These are phyloP conservation scores for Pangasius larnaudii DNA, from an alignment of 2,797 vertebrate genomes.

Conservation along the genomic window DNA sequence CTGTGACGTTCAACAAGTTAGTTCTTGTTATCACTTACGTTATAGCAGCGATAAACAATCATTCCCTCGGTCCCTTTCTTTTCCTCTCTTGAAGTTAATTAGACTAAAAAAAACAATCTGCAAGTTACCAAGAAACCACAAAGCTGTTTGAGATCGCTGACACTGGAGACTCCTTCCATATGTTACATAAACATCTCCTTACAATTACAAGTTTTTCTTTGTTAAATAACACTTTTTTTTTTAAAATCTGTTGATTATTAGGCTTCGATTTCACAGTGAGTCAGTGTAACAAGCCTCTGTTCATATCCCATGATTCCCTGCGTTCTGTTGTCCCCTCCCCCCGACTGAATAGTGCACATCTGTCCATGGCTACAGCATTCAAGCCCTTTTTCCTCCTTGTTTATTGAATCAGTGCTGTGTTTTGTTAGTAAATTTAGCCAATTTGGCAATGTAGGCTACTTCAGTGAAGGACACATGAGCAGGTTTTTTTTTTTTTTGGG, in stretches of 20 bases:
- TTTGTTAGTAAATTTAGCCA: constrained; percentile 50
- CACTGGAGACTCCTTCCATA: constrained; percentile 17
- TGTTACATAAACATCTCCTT: neutral
- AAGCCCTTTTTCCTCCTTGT: constrained; percentile 22
- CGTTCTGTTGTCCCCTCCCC: constrained; percentile 1
- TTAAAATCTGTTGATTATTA: neutral
- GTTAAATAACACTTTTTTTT: neutral
- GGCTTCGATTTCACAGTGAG: neutral
- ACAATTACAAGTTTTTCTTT: neutral
- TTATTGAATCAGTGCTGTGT: constrained; percentile 41
- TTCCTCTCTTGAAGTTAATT: neutral
- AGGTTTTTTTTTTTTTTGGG: neutral
- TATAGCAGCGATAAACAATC: neutral
- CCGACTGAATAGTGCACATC: constrained; percentile 40
- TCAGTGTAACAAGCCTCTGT: constrained; percentile 30
- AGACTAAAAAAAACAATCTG: neutral
- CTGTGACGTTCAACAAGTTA: neutral
- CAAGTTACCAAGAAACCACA: neutral
- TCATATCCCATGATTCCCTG: constrained; percentile 23
- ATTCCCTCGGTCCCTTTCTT: neutral
- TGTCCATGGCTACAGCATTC: constrained; percentile 34
- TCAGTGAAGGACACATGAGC: neutral
- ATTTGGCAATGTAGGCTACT: neutral
- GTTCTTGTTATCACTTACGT: neutral
- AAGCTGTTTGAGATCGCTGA: neutral